Percentiles rank a stretch among this genome's conserved stretches.
Conservation (phyloP, 2,113 vertebrate genomes). For the Regulus satrapa region DNA sequence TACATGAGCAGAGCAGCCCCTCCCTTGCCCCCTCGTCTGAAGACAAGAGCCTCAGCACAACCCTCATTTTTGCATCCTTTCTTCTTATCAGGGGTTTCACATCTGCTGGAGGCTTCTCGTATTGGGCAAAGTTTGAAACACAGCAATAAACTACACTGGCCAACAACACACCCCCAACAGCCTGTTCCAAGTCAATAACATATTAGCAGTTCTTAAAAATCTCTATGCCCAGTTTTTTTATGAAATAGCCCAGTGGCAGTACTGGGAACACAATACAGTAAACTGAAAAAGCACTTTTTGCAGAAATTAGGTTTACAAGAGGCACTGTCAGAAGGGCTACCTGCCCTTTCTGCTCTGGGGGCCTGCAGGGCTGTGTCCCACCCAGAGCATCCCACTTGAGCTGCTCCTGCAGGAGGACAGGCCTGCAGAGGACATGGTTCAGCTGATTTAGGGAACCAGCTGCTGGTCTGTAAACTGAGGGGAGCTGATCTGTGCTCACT, state of each 20-base stretch:
- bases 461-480: neutral
- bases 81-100: neutral
- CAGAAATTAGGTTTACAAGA: neutral
- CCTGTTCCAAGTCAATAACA: neutral
- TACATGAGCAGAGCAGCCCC: neutral
- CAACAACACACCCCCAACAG: neutral
- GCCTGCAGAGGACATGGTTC: neutral
- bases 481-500: neutral
- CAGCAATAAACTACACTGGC: neutral
- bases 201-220: neutral
- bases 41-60: neutral
- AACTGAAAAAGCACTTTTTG: neutral
- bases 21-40: neutral
- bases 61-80: neutral
- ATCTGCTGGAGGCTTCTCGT: neutral
- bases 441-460: neutral
- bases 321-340: too few species aligned
- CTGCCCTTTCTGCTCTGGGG: neutral
- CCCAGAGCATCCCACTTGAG: neutral
- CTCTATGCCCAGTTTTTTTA: rapidly evolving
- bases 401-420: neutral
- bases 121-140: neutral
- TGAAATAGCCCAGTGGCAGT: neutral
- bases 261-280: neutral
- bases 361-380: neutral